Evolutionary conservation across 2,113 vertebrate genomes (phyloP).

Genomic region (Trematomus loennbergii): DNA sequence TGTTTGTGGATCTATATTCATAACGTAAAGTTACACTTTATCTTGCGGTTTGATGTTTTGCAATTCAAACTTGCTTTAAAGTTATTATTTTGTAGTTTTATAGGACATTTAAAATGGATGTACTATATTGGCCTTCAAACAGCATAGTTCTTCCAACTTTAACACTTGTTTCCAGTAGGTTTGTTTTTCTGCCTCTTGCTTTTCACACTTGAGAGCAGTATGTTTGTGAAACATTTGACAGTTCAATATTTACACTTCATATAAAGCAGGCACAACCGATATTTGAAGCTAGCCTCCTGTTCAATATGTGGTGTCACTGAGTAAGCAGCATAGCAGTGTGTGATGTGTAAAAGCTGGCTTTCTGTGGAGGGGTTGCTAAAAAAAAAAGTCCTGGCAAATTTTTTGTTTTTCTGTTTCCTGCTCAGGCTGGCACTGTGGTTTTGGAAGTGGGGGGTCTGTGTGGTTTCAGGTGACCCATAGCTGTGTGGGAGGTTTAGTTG

Average conservation of each 20-base stretch:
- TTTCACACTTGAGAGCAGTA: not conserved
- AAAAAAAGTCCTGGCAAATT: constrained; percentile 17
- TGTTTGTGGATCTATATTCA: not conserved
- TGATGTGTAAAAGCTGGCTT: constrained; percentile 7
- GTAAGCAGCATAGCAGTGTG: constrained; percentile 8
- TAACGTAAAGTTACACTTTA: not conserved
- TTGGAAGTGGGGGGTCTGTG: constrained; percentile 57
- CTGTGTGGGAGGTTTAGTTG: constrained; percentile 75
- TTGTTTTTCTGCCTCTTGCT: not conserved
- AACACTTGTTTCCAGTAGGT: no score
- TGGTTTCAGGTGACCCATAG: constrained; percentile 69
- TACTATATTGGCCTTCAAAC: no score
- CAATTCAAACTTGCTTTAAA: not conserved
- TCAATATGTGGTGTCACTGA: constrained; percentile 3
- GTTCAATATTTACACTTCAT: constrained; percentile 14
- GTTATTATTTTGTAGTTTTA: not conserved
- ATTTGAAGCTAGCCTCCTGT: not conserved
- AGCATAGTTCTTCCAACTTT: no score
- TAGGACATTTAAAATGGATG: not conserved
- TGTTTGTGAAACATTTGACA: not conserved
- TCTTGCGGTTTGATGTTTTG: not conserved
- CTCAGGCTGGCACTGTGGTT: constrained; percentile 31
- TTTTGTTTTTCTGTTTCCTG: constrained; percentile 50
- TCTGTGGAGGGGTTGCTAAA: constrained; percentile 7
- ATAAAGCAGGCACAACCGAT: not conserved